Percentiles rank a stretch among this genome's conserved stretches.
phyloP scores from a whole-genome alignment of 1,140 invertebrate species.

The Cardiocondyla obscurior region DNA sequence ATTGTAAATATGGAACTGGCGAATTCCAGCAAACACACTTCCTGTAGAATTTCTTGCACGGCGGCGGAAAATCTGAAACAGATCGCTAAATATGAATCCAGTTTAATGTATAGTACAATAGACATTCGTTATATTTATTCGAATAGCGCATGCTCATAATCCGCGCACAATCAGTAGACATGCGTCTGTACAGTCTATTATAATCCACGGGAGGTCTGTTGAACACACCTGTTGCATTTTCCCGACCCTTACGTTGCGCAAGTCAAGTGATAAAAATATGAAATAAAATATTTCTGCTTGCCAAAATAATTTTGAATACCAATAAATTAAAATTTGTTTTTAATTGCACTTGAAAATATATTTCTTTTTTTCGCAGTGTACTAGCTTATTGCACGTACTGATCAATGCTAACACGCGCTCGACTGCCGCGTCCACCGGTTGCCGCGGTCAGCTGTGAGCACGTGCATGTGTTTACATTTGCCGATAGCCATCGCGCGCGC shows the following conservation, averaged over 20 bases:
- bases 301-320: background rate
- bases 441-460: too few relatives aligned
- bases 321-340: background rate
- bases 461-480: too few relatives aligned
- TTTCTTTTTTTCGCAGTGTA: too few relatives aligned
- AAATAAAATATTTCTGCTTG: background rate
- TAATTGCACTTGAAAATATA: background rate
- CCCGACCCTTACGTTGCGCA: background rate
- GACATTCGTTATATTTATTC: background rate
- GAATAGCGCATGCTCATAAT: background rate
- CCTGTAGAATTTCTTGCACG: constrained; percentile 36
- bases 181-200: background rate
- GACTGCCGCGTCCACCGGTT: too few relatives aligned
- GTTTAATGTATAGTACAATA: background rate
- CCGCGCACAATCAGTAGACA: background rate
- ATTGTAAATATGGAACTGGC: constrained; percentile 36
- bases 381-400: too few relatives aligned
- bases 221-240: constrained; percentile 7
- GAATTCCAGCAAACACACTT: constrained; percentile 55
- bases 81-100: background rate
- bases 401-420: too few relatives aligned
- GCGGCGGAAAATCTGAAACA: constrained; percentile 41
- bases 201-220: background rate
- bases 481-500: too few relatives aligned
- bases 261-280: background rate